Evolutionary conservation across 2,888 invertebrate species (phyloP), one percentile per base, ranked within the genome.

Genomic region (Hermaeophaga mercurialis): DNA sequence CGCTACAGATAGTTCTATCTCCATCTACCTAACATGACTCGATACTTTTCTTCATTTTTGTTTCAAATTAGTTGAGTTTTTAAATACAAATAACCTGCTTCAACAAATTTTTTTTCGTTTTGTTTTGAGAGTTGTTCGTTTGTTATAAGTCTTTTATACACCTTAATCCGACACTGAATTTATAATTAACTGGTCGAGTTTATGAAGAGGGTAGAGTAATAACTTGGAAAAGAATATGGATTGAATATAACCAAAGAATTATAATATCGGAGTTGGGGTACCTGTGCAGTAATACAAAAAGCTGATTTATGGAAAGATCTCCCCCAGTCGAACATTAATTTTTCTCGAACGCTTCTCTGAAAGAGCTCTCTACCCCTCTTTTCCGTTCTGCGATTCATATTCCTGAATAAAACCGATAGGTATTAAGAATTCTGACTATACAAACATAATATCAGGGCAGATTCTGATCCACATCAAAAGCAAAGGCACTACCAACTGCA

Each of bases 361-460:
- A 39, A 19, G 7, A 11, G 12, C 18, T 3, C 39, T 22, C 39
- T 19, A 19, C 48, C 48, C 48, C 17, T 38, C 45, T 44, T 48
- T 39, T 34, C 38, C 39, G 17, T 49, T 22, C 26, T 38, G 17
- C 48, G 38, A 38, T 49, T 26, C 48, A 38, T 48, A 48, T 48
- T 48, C 48, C 48, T 49, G 39, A 39, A 24, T 31, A 38, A 45
- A 56, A 50, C 45, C 56, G 36, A 50, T 56, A 49, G 56, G 39
- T 56, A 49, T 56, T 45, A 49, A 33, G 55, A 49, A 49, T 49
- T 38, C 50, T 49, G 39, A 18, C 55, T 56, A 50, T 39, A 50
- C 56, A 56, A 56, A 56, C 50, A 50, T 50, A 56, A 56, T 56
- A 56, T 56, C 56, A 26, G 33, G 44, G 43, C 22, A 18, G 39